Conservation (phyloP, 2,113 vertebrate species). For the Nansenia antarctica region DNA sequence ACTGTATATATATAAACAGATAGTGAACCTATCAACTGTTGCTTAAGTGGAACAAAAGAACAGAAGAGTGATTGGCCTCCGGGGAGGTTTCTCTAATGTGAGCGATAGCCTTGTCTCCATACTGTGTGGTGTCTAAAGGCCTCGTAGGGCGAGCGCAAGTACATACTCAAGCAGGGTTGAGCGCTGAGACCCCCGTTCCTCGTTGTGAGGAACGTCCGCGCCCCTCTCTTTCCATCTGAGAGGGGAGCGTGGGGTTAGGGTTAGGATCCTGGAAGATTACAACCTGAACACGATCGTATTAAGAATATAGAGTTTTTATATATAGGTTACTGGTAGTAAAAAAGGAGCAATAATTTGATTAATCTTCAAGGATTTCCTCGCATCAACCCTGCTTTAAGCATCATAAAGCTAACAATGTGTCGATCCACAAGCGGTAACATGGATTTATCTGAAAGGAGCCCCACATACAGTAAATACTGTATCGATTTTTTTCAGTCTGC, state of each 20-base stretch:
- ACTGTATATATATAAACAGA: too few species aligned
- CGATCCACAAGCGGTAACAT: constrained; percentile 64
- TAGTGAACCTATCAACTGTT: constrained; percentile 41
- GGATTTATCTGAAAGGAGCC: constrained; percentile 65
- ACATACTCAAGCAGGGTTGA: constrained; percentile 76
- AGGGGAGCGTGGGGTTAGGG: constrained; percentile 45
- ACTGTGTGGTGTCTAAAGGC: constrained; percentile 70
- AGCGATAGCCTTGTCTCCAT: constrained; percentile 51
- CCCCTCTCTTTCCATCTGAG: constrained; percentile 33
- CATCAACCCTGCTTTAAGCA: constrained; percentile 80
- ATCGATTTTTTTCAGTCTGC: constrained; percentile 53
- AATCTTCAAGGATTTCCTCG: constrained; percentile 61
- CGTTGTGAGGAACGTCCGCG: constrained; percentile 22
- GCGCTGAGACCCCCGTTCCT: constrained; percentile 46
- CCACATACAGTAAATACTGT: too few species aligned
- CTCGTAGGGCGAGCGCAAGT: constrained; percentile 56
- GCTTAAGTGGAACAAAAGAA: constrained; percentile 51
- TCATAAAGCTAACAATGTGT: constrained; percentile 79
- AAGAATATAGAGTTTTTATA: constrained; percentile 61
- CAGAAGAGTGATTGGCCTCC: constrained; percentile 53
- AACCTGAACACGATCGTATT: constrained; percentile 63
- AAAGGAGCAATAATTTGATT: constrained; percentile 46
- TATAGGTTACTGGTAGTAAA: constrained; percentile 51
- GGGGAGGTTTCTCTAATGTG: constrained; percentile 39
- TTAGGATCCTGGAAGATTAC: constrained; percentile 66